These are phyloP conservation scores for Nasua narica DNA, from an alignment of 2,797 vertebrate species.

Conservation along the genomic window DNA sequence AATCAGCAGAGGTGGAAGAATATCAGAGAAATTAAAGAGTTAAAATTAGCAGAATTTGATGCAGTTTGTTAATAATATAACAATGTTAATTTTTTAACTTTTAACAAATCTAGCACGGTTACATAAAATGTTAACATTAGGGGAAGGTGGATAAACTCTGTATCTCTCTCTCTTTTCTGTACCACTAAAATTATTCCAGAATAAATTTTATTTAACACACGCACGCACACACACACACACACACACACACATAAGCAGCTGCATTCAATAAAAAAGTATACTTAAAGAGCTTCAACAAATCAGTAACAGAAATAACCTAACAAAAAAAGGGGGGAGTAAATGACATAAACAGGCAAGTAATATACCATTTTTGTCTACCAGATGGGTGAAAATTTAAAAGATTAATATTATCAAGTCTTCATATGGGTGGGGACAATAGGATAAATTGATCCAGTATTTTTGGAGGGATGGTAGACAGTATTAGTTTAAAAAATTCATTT, in stretches of 20 bases:
- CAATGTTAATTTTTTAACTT: not conserved
- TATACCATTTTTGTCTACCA: not conserved
- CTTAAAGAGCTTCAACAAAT: not conserved
- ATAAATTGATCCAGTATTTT: not conserved
- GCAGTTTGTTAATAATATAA: not conserved
- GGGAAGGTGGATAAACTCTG: not conserved
- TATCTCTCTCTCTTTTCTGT: not conserved
- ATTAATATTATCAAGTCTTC: not conserved
- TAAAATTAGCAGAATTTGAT: not conserved
- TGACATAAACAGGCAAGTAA: not conserved
- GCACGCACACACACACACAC: not conserved
- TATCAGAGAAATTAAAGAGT: not conserved
- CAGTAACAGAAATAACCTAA: not conserved
- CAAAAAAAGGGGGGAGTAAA: not conserved
- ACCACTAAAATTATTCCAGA: conserved; percentile 1
- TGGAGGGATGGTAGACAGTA: not conserved
- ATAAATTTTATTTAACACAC: not conserved
- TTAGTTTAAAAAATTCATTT: not conserved
- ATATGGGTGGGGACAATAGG: not conserved
- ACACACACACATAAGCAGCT: not conserved
- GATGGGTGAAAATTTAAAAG: not conserved
- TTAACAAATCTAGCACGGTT: not conserved
- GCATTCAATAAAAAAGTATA: not conserved
- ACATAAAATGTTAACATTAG: not conserved
- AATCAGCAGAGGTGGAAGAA: not conserved